Base-by-base conservation (phyloP, 2,888 invertebrate species). In the Teleiodes luculella region DNA sequence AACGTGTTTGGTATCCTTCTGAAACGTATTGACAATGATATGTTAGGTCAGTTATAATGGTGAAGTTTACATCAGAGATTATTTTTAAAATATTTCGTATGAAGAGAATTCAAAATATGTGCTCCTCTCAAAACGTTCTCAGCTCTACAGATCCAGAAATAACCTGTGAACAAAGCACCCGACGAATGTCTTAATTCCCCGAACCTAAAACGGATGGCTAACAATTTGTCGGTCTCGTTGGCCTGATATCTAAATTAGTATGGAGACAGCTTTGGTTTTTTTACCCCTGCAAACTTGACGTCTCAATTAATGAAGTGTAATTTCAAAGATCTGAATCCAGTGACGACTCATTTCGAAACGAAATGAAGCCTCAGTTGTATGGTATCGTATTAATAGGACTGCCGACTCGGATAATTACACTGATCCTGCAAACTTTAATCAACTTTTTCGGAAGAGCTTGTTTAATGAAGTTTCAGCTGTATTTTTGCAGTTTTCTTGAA, bases 231-330 rank as follows among this genome's bases (percentile, higher is more conserved):
- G 80, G 82, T 68, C 78, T 80, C 77, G 78, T 79, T 78, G 81
- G 70, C 73, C 78, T 83, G 83, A 86, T 86, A 86, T 83, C 86
- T 85, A 85, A 86, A 85, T 86, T 85, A 85, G 84, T 84, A 83
- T 81, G 84, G 77, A 80, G 82, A 83, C 83, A 78, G 77, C 72
- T 64, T 71, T 75, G 24, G 30, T 55, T 52, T 52, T 55, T 55
- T 52, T 43, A 31, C 66, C 65, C 67, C 72, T 72, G 74, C 77
- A 70, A 76, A 76, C 74, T 76, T 78, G 83, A 86, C 82, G 78
- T 77, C 79, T 85, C 83, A 86, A 86, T 86, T 86, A 83, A 85
- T 83, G 80, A 76, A 71, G 77, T 81, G 77, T 78, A 83, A 83
- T 84, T 81, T 83, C 76, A 80, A 78, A 82, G 83, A 80, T 81